These are phyloP conservation scores for Edolisoma coerulescens DNA, from an alignment of 2,113 vertebrate species.

Conservation along the genomic window DNA sequence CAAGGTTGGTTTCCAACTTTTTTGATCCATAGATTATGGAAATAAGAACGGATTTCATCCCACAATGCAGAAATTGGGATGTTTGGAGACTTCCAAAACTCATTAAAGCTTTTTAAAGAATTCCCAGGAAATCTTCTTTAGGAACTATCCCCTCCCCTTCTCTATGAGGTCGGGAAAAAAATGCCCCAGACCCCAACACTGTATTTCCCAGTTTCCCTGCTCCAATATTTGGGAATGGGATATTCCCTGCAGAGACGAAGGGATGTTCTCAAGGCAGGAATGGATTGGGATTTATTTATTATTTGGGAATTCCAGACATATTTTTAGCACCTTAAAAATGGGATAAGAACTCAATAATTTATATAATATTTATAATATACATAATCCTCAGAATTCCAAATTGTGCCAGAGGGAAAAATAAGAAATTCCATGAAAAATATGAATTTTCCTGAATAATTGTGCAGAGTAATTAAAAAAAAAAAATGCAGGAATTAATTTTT, in stretches of 20 bases:
- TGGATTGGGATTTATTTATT: not conserved
- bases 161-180: not conserved
- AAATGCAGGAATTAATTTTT: not conserved
- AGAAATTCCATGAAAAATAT: not conserved
- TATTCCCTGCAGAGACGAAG: not conserved
- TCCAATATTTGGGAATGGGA: not conserved
- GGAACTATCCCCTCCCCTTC: not conserved
- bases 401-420: rapidly evolving
- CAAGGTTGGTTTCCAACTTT: rapidly evolving
- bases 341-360: rapidly evolving
- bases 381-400: not conserved
- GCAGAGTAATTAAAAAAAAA: not conserved
- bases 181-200: not conserved
- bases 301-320: not conserved
- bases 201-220: not conserved
- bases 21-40: not conserved
- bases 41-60: not conserved
- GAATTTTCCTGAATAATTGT: not conserved
- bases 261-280: rapidly evolving
- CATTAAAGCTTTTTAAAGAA: not conserved
- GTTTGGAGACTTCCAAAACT: not conserved
- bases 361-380: rapidly evolving
- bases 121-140: not conserved
- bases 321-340: not conserved
- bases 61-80: not conserved